Evolutionary conservation across 2,113 vertebrate genomes (phyloP), one percentile per base, ranked within the genome.

Genomic region (Serilophus lunatus): DNA sequence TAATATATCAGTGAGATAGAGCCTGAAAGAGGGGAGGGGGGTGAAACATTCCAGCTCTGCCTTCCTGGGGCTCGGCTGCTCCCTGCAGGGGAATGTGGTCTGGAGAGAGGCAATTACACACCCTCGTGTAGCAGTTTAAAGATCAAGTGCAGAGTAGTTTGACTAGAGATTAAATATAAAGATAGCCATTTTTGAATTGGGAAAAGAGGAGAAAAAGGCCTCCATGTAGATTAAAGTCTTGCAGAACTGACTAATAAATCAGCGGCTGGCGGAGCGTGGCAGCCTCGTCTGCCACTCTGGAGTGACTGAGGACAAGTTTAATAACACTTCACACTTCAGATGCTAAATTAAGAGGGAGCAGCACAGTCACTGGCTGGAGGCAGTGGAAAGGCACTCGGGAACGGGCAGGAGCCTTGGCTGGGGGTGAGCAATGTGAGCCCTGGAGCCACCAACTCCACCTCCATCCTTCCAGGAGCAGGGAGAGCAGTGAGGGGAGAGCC

Each of bases 171-270:
- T 91, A 88, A 92, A 71, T 66, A 28, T n/a, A 51, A 94, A 87
- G 93, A 92, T 53, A 56, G 19, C 44, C 91, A 60, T 82, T 93
- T 92, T 80, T 93, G 88, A 92, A 90, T 85, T 49, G 49, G 29
- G 45, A 74, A 36, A 60, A 63, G 82, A 76, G 25, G 61, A 57
- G 12, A 45, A 26, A 69, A 92, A 78, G 3, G 45, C 75, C 83
- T 85, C 69, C 3, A 13, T 92, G 86, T 36, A 87, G 92, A 95
- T 96, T 87, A 91, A 91, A 94, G 94, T 69, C 90, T 72, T n/a
- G 59, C 84, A 87, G 94, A 72, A 56, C 19, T 72, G 94, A 85
- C 90, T 93, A 91, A 96, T 92, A 88, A 94, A 90, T 85, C 77
- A 82, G 20, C 4, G 1, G 65, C 88, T 86, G 91, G 79, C 0